Evolutionary conservation across 1,140 invertebrate species (phyloP), one percentile per base, ranked within the genome.

Genomic region (Magallana angulata): DNA sequence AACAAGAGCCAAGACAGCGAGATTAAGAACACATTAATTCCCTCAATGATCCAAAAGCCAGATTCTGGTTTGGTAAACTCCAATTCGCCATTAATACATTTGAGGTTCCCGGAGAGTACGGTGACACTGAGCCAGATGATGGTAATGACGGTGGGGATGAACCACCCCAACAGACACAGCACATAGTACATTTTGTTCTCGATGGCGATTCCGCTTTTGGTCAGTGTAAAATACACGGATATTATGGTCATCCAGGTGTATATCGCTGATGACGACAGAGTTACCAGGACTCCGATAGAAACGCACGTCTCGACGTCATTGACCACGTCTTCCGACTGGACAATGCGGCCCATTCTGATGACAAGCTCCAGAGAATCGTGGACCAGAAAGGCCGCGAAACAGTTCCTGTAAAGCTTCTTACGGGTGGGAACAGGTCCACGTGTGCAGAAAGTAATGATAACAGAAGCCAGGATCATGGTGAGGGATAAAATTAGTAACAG

Each of bases 121-220:
- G 88, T 87, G 7, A 89, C 85, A 68, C 88, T 89, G 36, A 89
- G n/a, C 88, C 88, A 89, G 8, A 85, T 89, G 16, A 89, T 89
- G 16, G 88, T 89, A 0, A 87, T 83, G 7, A 89, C 88, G 7
- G 88, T 89, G 9, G 88, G 88, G 18, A 89, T 81, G 24, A 89
- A 89, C 88, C 88, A 89, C 0, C 88, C 88, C 8, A 89, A 83
- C 9, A 89, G 64, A 57, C 88, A 89, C 82, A 89, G 57, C 1
- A 89, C 85, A 58, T 85, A 89, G 56, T 89, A 89, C 85, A 89
- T 89, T 80, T 71, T 80, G 58, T 62, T 86, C 59, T 89, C 88
- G 18, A 89, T 86, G 14, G 87, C 85, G 48, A 89, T 57, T 9
- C 88, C 85, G 57, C 86, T 87, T 60, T 85, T 86, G 14, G 88